Evolutionary conservation across 2,888 invertebrate genomes (phyloP).

Genomic region (Laothoe populi): DNA sequence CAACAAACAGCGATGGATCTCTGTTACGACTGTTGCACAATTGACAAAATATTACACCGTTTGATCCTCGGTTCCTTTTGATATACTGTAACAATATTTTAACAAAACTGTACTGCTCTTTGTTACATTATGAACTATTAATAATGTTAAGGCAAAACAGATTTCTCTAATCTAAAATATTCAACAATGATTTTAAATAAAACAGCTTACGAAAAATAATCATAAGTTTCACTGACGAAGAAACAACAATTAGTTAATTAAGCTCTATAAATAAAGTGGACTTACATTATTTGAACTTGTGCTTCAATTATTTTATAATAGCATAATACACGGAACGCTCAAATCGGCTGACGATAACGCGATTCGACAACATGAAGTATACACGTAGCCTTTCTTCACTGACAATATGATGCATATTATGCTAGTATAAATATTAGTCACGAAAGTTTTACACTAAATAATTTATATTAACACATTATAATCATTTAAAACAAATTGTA

Average conservation of each 20-base stretch:
- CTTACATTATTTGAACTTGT: constrained; percentile 84
- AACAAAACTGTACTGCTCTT: constrained; percentile 79
- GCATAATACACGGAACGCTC: constrained; percentile 62
- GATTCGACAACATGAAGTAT: constrained; percentile 15
- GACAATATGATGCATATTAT: constrained; percentile 50
- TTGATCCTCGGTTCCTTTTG: constrained; percentile 68
- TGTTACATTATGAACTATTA: constrained; percentile 79
- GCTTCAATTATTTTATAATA: constrained; percentile 71
- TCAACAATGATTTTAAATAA: constrained; percentile 84
- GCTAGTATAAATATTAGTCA: constrained; percentile 68
- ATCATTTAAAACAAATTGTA: constrained; percentile 82
- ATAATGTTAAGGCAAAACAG: constrained; percentile 83
- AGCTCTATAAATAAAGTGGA: constrained; percentile 81
- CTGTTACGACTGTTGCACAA: constrained; percentile 73
- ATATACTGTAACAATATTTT: constrained; percentile 71
- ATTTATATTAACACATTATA: constrained; percentile 81
- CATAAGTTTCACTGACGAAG: constrained; percentile 59
- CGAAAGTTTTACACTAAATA: constrained; percentile 76
- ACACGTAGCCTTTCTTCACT: constrained; percentile 15
- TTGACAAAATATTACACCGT: constrained; percentile 78
- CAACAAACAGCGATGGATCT: constrained; percentile 85
- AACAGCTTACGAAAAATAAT: constrained; percentile 75
- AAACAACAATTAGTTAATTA: constrained; percentile 55
- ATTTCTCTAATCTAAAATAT: constrained; percentile 81
- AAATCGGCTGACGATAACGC: constrained; percentile 1